Evolutionary conservation across 35 echinoderm and acorn worm genomes (phyloP), one percentile per base, ranked within the genome.

Genomic region (Eucidaris tribuloides): DNA sequence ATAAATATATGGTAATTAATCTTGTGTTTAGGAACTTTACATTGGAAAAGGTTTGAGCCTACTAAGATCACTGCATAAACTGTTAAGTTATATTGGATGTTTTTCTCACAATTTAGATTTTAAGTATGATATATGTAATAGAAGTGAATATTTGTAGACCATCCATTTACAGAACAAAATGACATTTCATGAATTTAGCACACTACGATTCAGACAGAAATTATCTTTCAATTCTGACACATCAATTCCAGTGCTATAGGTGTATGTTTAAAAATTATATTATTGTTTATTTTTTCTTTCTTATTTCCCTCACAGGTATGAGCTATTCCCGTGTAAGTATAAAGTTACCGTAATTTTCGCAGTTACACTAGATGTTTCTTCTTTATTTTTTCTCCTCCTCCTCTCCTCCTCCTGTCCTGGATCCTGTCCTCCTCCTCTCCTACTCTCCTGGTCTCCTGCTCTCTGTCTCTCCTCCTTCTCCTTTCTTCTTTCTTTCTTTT

Each of bases 281-380:
- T 11, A 9, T n/a, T 11, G 48, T 52, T 52, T 45, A 46, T 28
- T 42, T 78, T 70, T 43, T 78, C 38, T 39, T 42, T 18, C 66
- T 36, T 85, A 15, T 80, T 79, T 23, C 20, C 32, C 17, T 79
- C 29, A 2, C 41, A 81, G 66, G 56, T 20, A 50, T 62, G 64
- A 88, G 15, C 18, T 63, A 15, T 50, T 62, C 56, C 44, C 60
- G 33, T 81, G 85, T 81, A 88, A 81, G 64, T 81, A 35, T 20
- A 63, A 0, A 1, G 13, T 20, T 59, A 43, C 15, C 14, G n/a
- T 77, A 43, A 15, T 30, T 38, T 38, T 37, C 9, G 13, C 9
- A 5, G 5, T 77, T 5, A 36, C 29, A 7, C 15, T 38, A 30
- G 71, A 37, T 7, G 7, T 5, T 9, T 77, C n/a, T 52, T 52